Conservation (phyloP, 92 coral and sea anemone species). For the Meandrina meandrites region DNA sequence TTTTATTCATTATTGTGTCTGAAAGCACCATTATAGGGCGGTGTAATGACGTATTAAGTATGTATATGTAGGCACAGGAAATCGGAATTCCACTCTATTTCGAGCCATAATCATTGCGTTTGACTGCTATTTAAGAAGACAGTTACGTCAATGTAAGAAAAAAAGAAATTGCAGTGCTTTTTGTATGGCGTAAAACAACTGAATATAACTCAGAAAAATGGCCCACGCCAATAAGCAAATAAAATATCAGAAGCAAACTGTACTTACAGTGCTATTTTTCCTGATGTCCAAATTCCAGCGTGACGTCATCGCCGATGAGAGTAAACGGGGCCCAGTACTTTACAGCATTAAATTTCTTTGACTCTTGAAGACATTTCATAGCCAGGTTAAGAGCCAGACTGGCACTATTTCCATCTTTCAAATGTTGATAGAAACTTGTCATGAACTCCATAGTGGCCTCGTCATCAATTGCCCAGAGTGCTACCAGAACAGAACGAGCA, state of each 20-base stretch:
- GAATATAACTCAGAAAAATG: background rate
- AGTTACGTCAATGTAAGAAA: too few relatives aligned
- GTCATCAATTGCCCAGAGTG: conserved; percentile 37
- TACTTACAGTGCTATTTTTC: background rate
- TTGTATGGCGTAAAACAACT: background rate
- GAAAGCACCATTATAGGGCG: too few relatives aligned
- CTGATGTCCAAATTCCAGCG: background rate
- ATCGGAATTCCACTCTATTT: too few relatives aligned
- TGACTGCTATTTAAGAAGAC: too few relatives aligned
- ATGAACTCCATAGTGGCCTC: background rate
- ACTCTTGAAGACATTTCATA: background rate
- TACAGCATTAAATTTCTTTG: background rate
- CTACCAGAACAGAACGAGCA: conserved; percentile 29
- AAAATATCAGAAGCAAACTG: background rate
- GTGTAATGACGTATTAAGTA: too few relatives aligned
- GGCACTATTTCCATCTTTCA: background rate
- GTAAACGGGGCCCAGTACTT: background rate
- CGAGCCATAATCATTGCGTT: too few relatives aligned
- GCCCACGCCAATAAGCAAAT: background rate
- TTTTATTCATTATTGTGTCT: too few relatives aligned
- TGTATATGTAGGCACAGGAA: too few relatives aligned
- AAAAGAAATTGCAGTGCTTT: too few relatives aligned
- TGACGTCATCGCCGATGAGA: background rate
- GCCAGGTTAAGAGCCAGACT: background rate
- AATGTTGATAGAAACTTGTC: background rate